Base-by-base conservation (phyloP, 2,888 invertebrate genomes). In the Tetranychus piercei region DNA sequence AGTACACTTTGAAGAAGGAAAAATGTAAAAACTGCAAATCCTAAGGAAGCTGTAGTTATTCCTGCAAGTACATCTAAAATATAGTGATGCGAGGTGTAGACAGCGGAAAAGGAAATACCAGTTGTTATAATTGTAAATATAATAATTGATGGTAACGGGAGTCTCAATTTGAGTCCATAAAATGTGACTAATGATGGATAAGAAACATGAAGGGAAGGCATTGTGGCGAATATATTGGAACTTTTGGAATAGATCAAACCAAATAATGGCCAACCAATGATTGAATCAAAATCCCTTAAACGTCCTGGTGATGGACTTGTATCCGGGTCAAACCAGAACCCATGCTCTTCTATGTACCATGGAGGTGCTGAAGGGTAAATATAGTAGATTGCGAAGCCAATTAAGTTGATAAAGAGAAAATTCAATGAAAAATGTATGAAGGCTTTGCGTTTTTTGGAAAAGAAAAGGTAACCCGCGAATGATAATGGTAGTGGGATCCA, bases 111-210 rank as follows among this genome's bases (percentile, higher is more conserved):
- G 11, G 69, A 69, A 7, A 69, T 69, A 23, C 69, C 69, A 22
- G 20, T 20, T 11, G 69, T 69, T 11, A 69, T 23, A 20, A 69
- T 69, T 5, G 20, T 23, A 69, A 67, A 69, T 6, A 22, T 23
- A 22, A 69, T 22, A 22, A 23, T 69, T 20, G 69, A 20, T 23
- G 34, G 20, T 20, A 23, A 23, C 5, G 20, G 69, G 22, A 69
- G 20, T n/a, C 69, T 22, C 69, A 69, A 69, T 69, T 69, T 69
- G 34, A 69, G 69, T 18, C 69, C 69, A 69, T 69, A 69, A 23
- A 69, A 23, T 11, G 34, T 20, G 5, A 69, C 69, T 23, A 69
- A 23, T 20, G 22, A 69, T 23, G 69, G 69, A 69, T 69, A 69
- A 23, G 69, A 69, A 23, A 69, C 69, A 23, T 69, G 69, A 23